Evolutionary conservation across 2,888 invertebrate genomes (phyloP).

Genomic region (Eupeodes luniger): DNA sequence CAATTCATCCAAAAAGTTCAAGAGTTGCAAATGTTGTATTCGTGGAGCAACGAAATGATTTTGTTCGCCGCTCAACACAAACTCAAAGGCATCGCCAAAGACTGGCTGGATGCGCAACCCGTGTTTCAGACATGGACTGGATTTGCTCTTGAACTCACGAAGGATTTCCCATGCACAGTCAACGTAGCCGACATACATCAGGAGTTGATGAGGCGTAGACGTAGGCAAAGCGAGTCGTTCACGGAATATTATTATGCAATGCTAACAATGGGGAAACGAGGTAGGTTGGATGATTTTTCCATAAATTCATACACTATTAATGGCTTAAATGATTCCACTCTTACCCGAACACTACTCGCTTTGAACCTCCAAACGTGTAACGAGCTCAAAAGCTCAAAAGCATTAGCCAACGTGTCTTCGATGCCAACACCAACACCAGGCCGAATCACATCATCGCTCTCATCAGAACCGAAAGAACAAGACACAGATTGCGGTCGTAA

Average conservation of each 20-base stretch:
- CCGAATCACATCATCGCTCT: neutral
- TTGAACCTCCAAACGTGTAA: slow-evolving; percentile 12
- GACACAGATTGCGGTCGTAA: neutral
- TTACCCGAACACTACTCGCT: slow-evolving; percentile 8
- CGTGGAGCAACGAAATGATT: slow-evolving; percentile 66
- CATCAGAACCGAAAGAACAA: neutral
- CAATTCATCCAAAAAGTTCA: slow-evolving; percentile 27
- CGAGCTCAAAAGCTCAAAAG: neutral
- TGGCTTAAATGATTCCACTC: slow-evolving; percentile 6
- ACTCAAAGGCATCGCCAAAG: slow-evolving; percentile 14
- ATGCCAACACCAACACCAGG: neutral
- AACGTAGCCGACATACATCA: slow-evolving; percentile 51
- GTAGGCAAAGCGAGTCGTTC: slow-evolving; percentile 42
- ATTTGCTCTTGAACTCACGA: neutral
- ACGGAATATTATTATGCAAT: slow-evolving; percentile 66
- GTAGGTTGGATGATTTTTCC: slow-evolving; percentile 55
- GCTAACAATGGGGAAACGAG: slow-evolving; percentile 57
- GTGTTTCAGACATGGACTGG: slow-evolving; percentile 35
- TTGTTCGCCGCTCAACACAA: slow-evolving; percentile 26
- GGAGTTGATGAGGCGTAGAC: slow-evolving; percentile 46
- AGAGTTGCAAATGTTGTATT: slow-evolving; percentile 10
- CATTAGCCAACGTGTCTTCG: neutral
- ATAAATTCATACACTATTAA: slow-evolving; percentile 35
- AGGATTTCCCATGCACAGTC: slow-evolving; percentile 53
- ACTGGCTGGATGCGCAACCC: slow-evolving; percentile 7